Base-by-base conservation (phyloP, 2,888 invertebrate species). In the Maniola hyperantus region DNA sequence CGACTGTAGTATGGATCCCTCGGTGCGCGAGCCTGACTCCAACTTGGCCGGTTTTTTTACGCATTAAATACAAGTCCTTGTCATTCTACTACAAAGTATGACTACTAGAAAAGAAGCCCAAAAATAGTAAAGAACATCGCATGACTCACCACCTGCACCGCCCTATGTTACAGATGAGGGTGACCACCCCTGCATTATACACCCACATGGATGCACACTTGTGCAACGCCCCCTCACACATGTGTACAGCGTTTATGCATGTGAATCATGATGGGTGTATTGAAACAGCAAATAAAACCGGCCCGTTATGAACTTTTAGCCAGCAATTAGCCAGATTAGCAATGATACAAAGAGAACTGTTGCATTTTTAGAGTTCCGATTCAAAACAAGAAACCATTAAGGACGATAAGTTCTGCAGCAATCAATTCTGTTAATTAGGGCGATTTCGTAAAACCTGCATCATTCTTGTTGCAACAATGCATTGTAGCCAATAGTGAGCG, bases 111-210 rank as follows among this genome's bases (percentile, higher is more conserved):
- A 10, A 18, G 1, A 7, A 50, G 11, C 15, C 18, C 64, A 75
- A 75, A 72, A 48, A 64, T 55, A 64, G 50, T 59, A 48, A 50
- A 59, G 18, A 66, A 61, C 44, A 62, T 59, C 50, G 57, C 51
- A 55, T 66, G 59, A 65, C 50, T 67, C 65, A 69, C 44, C 81
- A 79, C n/a, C n/a, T n/a, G n/a, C n/a, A n/a, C 89, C 77, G 77
- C 90, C 81, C 90, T 89, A 85, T 83, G 84, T 68, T 73, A 70
- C 74, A 80, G 81, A 81, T 76, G 48, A 76, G 80, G 76, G 74
- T 72, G 64, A 59, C 68, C 77, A 80, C 79, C 81, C 80, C 77
- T 73, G 74, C 74, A 71, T 72, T 73, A 68, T 80, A 79, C 79
- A 79, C 78, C 74, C 80, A 85, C 84, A 83, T 76, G 11, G 26